phyloP scores from a whole-genome alignment of 2,888 invertebrate genomes.

The Lasioglossum calceatum region DNA sequence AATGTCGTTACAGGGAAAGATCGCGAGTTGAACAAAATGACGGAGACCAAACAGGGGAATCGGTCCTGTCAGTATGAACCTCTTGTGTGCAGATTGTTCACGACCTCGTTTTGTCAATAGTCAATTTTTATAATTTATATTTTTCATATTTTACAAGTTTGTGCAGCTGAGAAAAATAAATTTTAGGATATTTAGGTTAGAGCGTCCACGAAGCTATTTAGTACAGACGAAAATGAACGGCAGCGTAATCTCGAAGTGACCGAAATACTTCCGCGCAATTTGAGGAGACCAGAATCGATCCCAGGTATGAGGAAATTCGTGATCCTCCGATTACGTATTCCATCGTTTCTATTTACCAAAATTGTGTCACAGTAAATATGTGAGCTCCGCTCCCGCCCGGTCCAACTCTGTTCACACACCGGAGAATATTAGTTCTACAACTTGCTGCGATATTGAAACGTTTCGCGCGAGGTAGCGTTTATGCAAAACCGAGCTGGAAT shows the following conservation, averaged over 20 bases:
- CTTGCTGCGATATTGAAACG: constrained; percentile 57
- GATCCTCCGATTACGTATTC: constrained; percentile 45
- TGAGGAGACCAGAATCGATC: constrained; percentile 34
- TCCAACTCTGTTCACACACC: constrained; percentile 35
- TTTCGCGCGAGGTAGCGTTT: constrained; percentile 40
- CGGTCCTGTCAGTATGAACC: not conserved
- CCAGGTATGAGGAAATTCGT: not conserved
- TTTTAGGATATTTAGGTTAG: not conserved
- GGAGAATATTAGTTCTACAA: constrained; percentile 59
- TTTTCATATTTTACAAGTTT: no score
- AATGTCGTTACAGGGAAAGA: not conserved
- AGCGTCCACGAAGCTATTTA: not conserved
- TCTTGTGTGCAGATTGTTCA: not conserved
- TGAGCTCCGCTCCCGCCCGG: constrained; percentile 19
- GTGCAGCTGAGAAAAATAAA: not conserved
- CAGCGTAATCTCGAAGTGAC: not conserved
- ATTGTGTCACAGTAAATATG: constrained; percentile 55
- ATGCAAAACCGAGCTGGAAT: constrained; percentile 44
- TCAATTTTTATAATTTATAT: no score
- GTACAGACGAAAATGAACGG: not conserved
- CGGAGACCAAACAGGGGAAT: not conserved
- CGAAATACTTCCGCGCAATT: constrained; percentile 29
- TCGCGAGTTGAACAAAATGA: not conserved
- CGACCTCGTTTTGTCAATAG: not conserved
- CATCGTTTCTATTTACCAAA: constrained; percentile 54